Evolutionary conservation across 1,140 invertebrate genomes (phyloP).

Genomic region (Scaptomyza montana): DNA sequence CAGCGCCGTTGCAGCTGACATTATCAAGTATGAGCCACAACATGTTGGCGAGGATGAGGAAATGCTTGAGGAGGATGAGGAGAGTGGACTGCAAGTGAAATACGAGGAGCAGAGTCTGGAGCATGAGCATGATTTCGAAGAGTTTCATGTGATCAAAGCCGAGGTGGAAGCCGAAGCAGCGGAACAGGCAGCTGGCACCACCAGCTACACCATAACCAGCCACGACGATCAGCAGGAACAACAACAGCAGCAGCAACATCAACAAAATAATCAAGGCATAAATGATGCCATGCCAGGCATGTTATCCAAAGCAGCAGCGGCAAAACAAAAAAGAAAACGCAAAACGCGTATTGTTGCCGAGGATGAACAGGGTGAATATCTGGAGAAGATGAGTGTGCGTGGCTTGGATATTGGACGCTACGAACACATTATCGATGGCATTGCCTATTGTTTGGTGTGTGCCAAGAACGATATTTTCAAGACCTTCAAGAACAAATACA

Average conservation of each 20-base stretch:
- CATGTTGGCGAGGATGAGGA: conserved; percentile 65
- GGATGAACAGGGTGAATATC: conserved; percentile 92
- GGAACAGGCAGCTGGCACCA: conserved; percentile 55
- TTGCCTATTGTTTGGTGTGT: conserved; percentile 95
- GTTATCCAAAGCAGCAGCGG: conserved; percentile 73
- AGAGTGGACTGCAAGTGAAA: conserved; percentile 60
- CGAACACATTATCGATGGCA: conserved; percentile 93
- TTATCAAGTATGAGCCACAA: conserved; percentile 78
- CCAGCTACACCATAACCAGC: conserved; percentile 52
- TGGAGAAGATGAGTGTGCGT: conserved; percentile 95
- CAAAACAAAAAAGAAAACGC: conserved; percentile 86
- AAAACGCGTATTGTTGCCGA: conserved; percentile 90
- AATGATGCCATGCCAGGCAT: conserved; percentile 51
- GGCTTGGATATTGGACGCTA: conserved; percentile 95
- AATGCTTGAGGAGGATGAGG: conserved; percentile 62
- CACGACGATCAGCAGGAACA: conserved; percentile 49
- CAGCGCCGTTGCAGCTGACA: conserved; percentile 71
- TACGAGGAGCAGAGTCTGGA: conserved; percentile 72
- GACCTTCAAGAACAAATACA: conserved; percentile 97
- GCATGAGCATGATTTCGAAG: conserved; percentile 65
- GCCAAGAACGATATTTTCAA: conserved; percentile 94
- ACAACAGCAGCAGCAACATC: conserved; percentile 30
- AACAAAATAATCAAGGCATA: conserved; percentile 28
- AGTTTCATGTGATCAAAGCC: conserved; percentile 68
- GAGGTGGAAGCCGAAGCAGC: conserved; percentile 63